Percentiles rank a stretch among this genome's conserved stretches.
Conservation (phyloP, 2,797 vertebrate genomes). For the Poeciliopsis presidionis region DNA sequence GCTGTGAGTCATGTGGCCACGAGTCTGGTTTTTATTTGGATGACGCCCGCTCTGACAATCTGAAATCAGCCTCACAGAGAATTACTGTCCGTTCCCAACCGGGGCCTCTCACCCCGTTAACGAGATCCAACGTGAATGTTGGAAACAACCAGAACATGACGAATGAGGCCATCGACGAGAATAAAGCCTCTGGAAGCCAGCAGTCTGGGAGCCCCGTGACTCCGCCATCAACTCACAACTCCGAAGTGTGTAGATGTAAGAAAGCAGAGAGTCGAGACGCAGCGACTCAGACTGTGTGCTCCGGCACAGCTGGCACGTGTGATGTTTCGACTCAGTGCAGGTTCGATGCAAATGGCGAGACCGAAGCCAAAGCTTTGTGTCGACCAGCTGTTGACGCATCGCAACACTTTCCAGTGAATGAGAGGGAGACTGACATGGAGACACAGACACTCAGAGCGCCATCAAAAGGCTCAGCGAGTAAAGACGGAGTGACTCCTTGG, state of each 20-base stretch:
- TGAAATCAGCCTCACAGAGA: background rate
- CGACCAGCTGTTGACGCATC: constrained; percentile 19
- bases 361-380: constrained; percentile 20
- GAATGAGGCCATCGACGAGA: background rate
- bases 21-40: constrained; percentile 2
- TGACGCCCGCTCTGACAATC: constrained; percentile 10
- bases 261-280: constrained; percentile 54
- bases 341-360: constrained; percentile 17
- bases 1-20: constrained; percentile 24
- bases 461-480: background rate
- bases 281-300: constrained; percentile 79
- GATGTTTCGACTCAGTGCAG: constrained; percentile 83
- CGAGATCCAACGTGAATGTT: background rate
- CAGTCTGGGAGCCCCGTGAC: constrained; percentile 10
- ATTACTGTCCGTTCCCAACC: background rate
- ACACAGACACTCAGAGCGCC: background rate
- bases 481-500: constrained; percentile 41
- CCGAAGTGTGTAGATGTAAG: constrained; percentile 25
- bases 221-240: background rate
- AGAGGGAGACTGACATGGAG: constrained; percentile 63
- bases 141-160: constrained; percentile 5
- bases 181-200: background rate
- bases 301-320: constrained; percentile 26
- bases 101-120: background rate
- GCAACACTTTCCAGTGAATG: constrained; percentile 55